Conservation (phyloP, 2,797 vertebrate genomes). For the Chelmon rostratus region DNA sequence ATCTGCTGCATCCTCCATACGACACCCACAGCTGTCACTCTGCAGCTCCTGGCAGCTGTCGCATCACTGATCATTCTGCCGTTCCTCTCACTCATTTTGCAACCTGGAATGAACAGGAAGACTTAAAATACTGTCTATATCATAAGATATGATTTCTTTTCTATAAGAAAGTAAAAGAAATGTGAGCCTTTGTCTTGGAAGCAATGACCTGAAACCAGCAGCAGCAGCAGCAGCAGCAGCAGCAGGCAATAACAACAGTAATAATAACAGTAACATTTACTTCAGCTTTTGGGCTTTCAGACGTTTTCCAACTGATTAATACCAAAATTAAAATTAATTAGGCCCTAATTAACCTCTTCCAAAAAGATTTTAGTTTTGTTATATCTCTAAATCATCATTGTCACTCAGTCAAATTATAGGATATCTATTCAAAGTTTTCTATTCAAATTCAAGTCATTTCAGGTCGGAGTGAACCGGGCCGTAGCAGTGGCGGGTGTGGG, state of each 20-base stretch:
- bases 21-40: slow-evolving; percentile 8
- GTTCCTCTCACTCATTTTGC: slow-evolving; percentile 70
- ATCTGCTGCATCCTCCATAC: slow-evolving; percentile 12
- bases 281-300: background rate
- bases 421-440: too few species aligned
- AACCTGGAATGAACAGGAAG: slow-evolving; percentile 43
- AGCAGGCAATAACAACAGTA: too few species aligned
- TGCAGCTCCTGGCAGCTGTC: slow-evolving; percentile 40
- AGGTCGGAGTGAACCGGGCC: background rate
- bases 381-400: too few species aligned
- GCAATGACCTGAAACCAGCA: background rate
- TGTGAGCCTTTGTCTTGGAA: slow-evolving; percentile 15
- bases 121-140: background rate
- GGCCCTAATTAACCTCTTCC: background rate
- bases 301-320: background rate
- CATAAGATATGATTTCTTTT: background rate
- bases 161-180: background rate
- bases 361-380: background rate
- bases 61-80: slow-evolving; percentile 23
- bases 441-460: too few species aligned
- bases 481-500: background rate
- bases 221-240: background rate
- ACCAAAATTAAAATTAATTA: background rate
- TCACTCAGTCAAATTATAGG: background rate
- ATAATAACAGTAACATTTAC: background rate